Percentiles rank a stretch among this genome's conserved stretches.
phyloP scores from a whole-genome alignment of 35 echinoderm and acorn worm genomes.

The Amphiura filiformis region DNA sequence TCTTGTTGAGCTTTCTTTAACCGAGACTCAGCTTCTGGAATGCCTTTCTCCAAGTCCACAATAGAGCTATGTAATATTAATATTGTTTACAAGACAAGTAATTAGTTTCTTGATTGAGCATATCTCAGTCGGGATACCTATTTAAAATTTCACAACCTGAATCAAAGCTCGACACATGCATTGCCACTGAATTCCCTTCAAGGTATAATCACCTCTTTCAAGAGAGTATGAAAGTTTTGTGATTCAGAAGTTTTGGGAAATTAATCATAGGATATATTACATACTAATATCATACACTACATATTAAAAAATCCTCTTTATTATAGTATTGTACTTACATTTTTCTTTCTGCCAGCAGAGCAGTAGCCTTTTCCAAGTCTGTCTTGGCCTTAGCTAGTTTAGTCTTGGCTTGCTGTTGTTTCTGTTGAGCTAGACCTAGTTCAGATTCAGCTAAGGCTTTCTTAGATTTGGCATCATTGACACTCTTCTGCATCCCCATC shows the following conservation, averaged over 20 bases:
- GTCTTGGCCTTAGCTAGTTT: constrained; percentile 70
- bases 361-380: constrained; percentile 55
- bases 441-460: constrained; percentile 76
- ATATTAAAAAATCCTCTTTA: too few relatives aligned
- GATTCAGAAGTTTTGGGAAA: too few relatives aligned
- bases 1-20: constrained; percentile 50
- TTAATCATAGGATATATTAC: too few relatives aligned
- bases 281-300: too few relatives aligned
- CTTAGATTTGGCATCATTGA: constrained; percentile 89
- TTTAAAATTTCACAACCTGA: too few relatives aligned
- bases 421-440: constrained; percentile 45
- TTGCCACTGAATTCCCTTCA: too few relatives aligned
- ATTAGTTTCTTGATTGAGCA: neutral
- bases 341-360: constrained; percentile 66
- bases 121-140: too few relatives aligned
- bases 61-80: constrained; percentile 54
- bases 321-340: too few relatives aligned
- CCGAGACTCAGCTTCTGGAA: constrained; percentile 60
- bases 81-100: neutral
- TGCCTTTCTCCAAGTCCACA: constrained; percentile 58
- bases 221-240: too few relatives aligned
- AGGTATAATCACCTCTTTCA: too few relatives aligned
- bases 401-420: constrained; percentile 56
- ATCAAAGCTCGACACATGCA: too few relatives aligned
- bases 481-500: constrained; percentile 85